Evolutionary conservation across 2,113 vertebrate species (phyloP), one percentile per base, ranked within the genome.

Genomic region (Microcebus griseorufus): DNA sequence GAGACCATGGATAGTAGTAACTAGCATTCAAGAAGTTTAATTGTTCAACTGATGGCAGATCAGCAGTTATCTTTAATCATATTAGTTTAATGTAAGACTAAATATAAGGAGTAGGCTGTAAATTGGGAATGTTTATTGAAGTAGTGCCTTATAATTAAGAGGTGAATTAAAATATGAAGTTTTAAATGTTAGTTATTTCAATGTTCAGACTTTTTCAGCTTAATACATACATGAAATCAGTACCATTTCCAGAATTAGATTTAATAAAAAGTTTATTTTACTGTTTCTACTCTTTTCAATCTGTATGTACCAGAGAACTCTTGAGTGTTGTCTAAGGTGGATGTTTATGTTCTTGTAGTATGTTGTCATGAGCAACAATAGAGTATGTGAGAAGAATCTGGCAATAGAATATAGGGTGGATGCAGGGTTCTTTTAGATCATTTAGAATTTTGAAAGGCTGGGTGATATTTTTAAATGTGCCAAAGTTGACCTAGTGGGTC

Each of bases 161-260:
- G 42, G 32, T 80, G 11, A 58, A 32, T 92, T 79, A 78, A 93
- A 84, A 48, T 67, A n/a, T 20, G 45, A 93, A 87, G 32, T 64
- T 78, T 87, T 90, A 75, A 67, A 23, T 72, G 25, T 51, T 89
- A 39, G 27, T 60, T 90, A 39, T 60, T 91, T 84, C 72, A 83
- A 60, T 51, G 23, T 60, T 23, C 29, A 55, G 53, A 80, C 39
- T 92, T 92, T 60, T 3, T 65, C 70, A 90, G 65, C 18, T 76
- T 89, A 67, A 51, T 53, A 48, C 20, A 62, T 67, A 18, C 69
- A n/a, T 60, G 23, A 90, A 86, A 20, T 58, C 90, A 90, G 10
- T 75, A 45, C 60, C 34, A 81, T 90, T 90, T 83, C 27, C 37
- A 76, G 85, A 92, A 88, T 89, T 94, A 70, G 67, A 58, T 78